Percentiles rank a stretch among this genome's conserved stretches.
Evolutionary conservation across 2,113 vertebrate species (phyloP).

Genomic region (Chrysochloris asiatica): DNA sequence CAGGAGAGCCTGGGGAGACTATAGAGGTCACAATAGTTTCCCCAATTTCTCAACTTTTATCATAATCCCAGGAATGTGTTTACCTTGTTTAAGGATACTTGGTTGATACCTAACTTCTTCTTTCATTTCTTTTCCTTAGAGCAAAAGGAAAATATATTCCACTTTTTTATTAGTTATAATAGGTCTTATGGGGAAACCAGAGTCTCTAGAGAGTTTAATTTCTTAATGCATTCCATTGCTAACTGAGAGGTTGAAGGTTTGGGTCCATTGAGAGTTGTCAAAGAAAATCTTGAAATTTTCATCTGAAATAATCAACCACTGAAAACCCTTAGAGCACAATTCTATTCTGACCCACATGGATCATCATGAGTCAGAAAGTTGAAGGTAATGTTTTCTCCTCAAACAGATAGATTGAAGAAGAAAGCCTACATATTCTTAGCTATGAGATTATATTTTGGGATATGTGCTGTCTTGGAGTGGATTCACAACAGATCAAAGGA

Average conservation of each 20-base stretch:
- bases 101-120: background rate
- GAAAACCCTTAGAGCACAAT: too few species aligned
- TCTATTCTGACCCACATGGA: background rate
- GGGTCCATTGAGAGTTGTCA: too few species aligned
- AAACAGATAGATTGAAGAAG: background rate
- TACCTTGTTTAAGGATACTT: background rate
- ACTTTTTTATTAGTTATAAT: too few species aligned
- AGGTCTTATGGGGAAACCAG: too few species aligned
- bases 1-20: too few species aligned
- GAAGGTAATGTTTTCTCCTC: background rate
- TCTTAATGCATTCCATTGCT: too few species aligned
- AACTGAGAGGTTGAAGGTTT: too few species aligned
- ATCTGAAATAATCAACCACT: too few species aligned
- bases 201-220: too few species aligned
- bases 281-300: too few species aligned
- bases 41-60: background rate
- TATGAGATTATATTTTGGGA: background rate
- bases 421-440: background rate
- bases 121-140: background rate
- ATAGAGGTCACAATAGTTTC: background rate
- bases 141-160: background rate
- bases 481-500: background rate
- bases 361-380: background rate
- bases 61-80: rapidly evolving
- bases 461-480: background rate